Base-by-base conservation (phyloP, 2,888 invertebrate genomes). In the Dione vanillae region DNA sequence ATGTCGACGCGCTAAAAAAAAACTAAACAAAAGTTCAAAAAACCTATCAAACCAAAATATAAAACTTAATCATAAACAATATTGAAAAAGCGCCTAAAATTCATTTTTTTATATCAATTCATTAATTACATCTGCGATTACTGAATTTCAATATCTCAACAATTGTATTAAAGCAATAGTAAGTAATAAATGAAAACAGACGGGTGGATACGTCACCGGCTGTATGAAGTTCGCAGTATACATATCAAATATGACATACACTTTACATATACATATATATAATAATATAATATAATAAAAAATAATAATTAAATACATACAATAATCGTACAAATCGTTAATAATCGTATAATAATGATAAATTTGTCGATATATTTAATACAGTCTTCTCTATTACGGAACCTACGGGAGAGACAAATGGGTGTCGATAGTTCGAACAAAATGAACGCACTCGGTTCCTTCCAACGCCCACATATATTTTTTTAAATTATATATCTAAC, bases 401-500 rank as follows among this genome's bases (percentile, higher is more conserved):
- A 75, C 64, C 69, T 71, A 73, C 71, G 0, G 64, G 11, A 58
- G 40, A 69, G 58, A 61, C 68, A 73, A 61, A 69, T 10, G 43
- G 43, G 56, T 52, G 56, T 61, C 47, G 56, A 62, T 61, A 61
- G 59, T 61, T 20, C 43, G 10, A 70, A 67, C 37, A 45, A 67
- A 71, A 66, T 47, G 16, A 47, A 69, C 47, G 59, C 47, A 19
- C 67, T 64, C 40, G 61, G 67, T 67, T 65, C 68, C 65, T 67
- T 45, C 45, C 69, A 69, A 70, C 74, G 81, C 81, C 83, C 83
- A 82, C 80, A 79, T 83, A 79, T 83, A 80, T 83, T 82, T 27
- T 27, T 27, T 3, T 3, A 83, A 81, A 87, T 88, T 88, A 88
- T 90, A 90, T 82, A 67, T 81, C 90, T 90, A 91, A 89, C 84